Conservation (phyloP, 2,888 invertebrate species). For the Cheilosia variabilis region DNA sequence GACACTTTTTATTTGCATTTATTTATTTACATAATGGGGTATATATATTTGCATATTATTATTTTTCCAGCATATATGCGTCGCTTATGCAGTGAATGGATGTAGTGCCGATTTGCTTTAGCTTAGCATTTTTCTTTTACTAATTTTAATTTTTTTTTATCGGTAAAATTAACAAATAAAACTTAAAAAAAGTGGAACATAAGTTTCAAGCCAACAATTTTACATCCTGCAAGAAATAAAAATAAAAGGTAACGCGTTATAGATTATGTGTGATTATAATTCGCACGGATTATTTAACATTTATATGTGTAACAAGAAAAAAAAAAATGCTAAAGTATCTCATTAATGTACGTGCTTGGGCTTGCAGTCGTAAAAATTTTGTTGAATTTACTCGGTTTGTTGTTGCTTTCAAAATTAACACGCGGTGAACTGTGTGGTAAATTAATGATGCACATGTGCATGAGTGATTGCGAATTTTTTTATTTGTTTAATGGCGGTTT, state of each 20-base stretch:
- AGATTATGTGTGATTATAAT: constrained; percentile 1
- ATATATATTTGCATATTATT: not conserved
- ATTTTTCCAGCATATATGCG: constrained; percentile 34
- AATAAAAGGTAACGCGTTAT: not conserved
- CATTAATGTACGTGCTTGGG: constrained; percentile 13
- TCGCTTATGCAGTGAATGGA: constrained; percentile 39
- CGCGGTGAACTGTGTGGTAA: constrained; percentile 28
- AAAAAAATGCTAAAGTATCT: constrained; percentile 31
- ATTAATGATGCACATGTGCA: constrained; percentile 50
- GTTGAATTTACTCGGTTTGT: constrained; percentile 1
- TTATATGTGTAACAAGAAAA: not conserved
- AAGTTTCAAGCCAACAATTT: constrained; percentile 75
- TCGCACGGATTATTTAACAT: constrained; percentile 33
- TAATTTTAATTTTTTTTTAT: constrained; percentile 49
- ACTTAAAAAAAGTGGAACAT: constrained; percentile 69
- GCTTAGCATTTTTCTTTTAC: constrained; percentile 54
- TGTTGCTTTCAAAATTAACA: constrained; percentile 5
- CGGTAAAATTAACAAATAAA: constrained; percentile 39
- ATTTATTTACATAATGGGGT: constrained; percentile 34
- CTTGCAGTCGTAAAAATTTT: constrained; percentile 5
- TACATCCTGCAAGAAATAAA: constrained; percentile 76
- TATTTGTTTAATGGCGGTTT: not conserved
- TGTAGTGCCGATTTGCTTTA: constrained; percentile 51
- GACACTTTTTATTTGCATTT: constrained; percentile 61
- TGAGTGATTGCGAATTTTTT: constrained; percentile 16